Evolutionary conservation across 1,140 invertebrate species (phyloP).

Genomic region (Drosophila kepulauana): DNA sequence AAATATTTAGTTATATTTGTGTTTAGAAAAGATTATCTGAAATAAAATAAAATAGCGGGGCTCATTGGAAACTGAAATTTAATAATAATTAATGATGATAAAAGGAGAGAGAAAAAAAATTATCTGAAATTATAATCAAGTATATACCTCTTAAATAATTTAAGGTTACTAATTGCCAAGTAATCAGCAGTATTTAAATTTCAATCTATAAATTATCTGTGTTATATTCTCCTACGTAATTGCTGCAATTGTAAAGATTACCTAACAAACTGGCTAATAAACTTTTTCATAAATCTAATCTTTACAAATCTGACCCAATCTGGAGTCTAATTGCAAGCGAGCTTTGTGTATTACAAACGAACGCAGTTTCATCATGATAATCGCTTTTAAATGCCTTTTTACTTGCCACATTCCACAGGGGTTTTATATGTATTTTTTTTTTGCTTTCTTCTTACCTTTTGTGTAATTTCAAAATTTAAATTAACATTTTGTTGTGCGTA

Average conservation of each 20-base stretch:
- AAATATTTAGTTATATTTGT: no score
- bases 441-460: not conserved
- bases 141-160: no score
- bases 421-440: not conserved
- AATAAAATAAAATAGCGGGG: no score
- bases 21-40: no score
- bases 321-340: slow-evolving; percentile 28
- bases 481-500: slow-evolving; percentile 7
- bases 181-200: not conserved
- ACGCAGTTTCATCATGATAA: slow-evolving; percentile 37
- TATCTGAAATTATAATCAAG: no score
- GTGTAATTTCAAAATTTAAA: not conserved
- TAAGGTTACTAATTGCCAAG: no score
- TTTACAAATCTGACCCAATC: slow-evolving; percentile 31
- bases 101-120: no score
- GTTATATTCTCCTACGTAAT: not conserved
- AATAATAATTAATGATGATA: no score
- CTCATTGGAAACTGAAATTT: no score
- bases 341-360: not conserved
- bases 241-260: not conserved
- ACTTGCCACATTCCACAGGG: slow-evolving; percentile 23
- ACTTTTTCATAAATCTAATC: slow-evolving; percentile 21
- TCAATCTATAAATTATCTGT: not conserved
- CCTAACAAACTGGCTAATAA: slow-evolving; percentile 33
- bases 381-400: slow-evolving; percentile 36